Base-by-base conservation (phyloP, 2,888 invertebrate genomes). In the Altica lythri region DNA sequence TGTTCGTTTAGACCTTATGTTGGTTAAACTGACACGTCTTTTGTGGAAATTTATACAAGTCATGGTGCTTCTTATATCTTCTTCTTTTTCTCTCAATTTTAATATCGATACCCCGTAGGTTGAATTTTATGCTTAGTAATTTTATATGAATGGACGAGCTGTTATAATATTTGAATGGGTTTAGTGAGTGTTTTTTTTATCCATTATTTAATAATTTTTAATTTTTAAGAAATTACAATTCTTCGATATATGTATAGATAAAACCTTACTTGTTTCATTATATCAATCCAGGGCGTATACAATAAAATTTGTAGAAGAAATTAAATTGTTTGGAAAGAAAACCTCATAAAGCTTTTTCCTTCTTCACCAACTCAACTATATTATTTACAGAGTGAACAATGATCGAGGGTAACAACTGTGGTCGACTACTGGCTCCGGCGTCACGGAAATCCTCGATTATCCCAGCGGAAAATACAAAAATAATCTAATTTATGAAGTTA, bases 401-500 rank as follows among this genome's bases (percentile, higher is more conserved):
- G n/a, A n/a, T n/a, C n/a, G n/a, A n/a, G n/a, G 30, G 6, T 30
- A 8, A 2, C 10, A 12, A 8, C 12, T 30, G 30, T 6, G 30
- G 30, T 30, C 30, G 12, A 12, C 30, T 30, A 12, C 68, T 68
- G 67, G 68, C 65, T 66, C 66, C 68, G 61, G 60, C 62, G 40
- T 37, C 43, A 64, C 59, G 56, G 52, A 62, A 60, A 53, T 49
- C 54, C 51, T 53, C 57, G 52, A 61, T 61, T 64, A 58, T 63
- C 59, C n/a, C 61, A 55, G 59, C 44, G 60, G 59, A 65, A 68
- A 66, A 68, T 66, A 62, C 62, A 62, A 67, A 66, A 67, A 65
- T 70, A 71, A 70, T 71, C 68, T 65, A 70, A 71, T 71, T 70
- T 70, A 69, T 68, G 63, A 66, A 66, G 64, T 62, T 61, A 43